Evolutionary conservation across 2,888 invertebrate genomes (phyloP).

Genomic region (Prosopocoilus inquinatus): DNA sequence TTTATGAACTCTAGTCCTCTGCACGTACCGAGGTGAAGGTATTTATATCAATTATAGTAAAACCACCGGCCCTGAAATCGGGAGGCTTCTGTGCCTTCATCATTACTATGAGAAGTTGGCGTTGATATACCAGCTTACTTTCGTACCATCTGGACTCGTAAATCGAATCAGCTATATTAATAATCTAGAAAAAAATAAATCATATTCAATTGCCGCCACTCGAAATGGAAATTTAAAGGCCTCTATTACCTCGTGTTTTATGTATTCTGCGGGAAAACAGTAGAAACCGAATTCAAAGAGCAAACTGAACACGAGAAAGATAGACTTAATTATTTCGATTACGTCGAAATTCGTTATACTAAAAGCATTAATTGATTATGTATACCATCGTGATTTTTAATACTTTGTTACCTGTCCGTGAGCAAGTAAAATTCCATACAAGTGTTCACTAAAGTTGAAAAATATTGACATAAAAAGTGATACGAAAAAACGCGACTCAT

Average conservation of each 20-base stretch:
- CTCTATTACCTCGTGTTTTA: slow-evolving; percentile 8
- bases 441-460: too few species aligned
- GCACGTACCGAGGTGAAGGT: slow-evolving; percentile 15
- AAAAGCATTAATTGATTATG: too few species aligned
- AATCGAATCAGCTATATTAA: slow-evolving; percentile 6
- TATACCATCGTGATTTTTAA: too few species aligned
- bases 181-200: slow-evolving; percentile 1
- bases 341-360: too few species aligned
- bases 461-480: too few species aligned
- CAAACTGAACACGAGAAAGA: background rate
- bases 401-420: too few species aligned
- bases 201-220: background rate
- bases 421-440: too few species aligned
- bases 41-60: slow-evolving; percentile 15
- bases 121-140: slow-evolving; percentile 2
- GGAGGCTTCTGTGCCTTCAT: slow-evolving; percentile 10
- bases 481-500: too few species aligned
- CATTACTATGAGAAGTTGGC: slow-evolving; percentile 10
- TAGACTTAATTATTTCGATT: background rate
- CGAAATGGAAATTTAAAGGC: too few species aligned
- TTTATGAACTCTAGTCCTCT: background rate
- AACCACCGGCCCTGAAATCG: slow-evolving; percentile 10
- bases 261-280: slow-evolving; percentile 10
- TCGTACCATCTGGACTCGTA: slow-evolving; percentile 12
- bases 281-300: slow-evolving; percentile 12